Base-by-base conservation (phyloP, 2,888 invertebrate genomes). In the Malacosoma neustria region DNA sequence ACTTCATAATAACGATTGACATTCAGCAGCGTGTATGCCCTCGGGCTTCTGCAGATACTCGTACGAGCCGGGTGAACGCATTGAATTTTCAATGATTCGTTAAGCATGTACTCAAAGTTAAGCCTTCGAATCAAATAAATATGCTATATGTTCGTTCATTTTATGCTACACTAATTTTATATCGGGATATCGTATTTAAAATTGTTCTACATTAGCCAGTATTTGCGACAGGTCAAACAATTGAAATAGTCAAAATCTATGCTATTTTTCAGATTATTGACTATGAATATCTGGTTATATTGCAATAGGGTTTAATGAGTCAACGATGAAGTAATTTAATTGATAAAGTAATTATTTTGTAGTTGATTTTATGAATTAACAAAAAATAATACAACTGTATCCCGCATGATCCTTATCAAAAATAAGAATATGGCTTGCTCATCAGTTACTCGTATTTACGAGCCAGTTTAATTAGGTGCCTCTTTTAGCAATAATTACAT, bases 1-100 rank as follows among this genome's bases (percentile, higher is more conserved):
- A 35, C 30, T 30, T 35, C 35, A 30, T 35, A 35, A 32, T n/a
- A 32, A 14, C 30, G 13, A 30, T 35, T 35, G 32, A 11, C 22
- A 31, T 29, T 33, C 14, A 32, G 6, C 14, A 22, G 9, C 7
- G 29, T 22, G 22, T 22, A 7, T 7, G 6, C 22, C 22, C 3
- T 5, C 6, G 22, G 22, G 5, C 9, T 22, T 22, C 22, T 2
- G 22, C n/a, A n/a, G n/a, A n/a, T 22, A 9, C 22, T 7, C 6
- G 9, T 22, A 22, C 22, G 3, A 22, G 22, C 5, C 22, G 22
- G 9, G 5, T 22, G 22, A 9, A 9, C 22, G 22, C 22, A 22
- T 22, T 22, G 22, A 22, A 22, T 22, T 22, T 22, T 22, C 22
- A 22, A 22, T 22, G 5, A 22, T 6, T 22, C 5, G 4, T 4